phyloP scores from a whole-genome alignment of 92 coral and sea anemone genomes.

The Phenganax subtilis region DNA sequence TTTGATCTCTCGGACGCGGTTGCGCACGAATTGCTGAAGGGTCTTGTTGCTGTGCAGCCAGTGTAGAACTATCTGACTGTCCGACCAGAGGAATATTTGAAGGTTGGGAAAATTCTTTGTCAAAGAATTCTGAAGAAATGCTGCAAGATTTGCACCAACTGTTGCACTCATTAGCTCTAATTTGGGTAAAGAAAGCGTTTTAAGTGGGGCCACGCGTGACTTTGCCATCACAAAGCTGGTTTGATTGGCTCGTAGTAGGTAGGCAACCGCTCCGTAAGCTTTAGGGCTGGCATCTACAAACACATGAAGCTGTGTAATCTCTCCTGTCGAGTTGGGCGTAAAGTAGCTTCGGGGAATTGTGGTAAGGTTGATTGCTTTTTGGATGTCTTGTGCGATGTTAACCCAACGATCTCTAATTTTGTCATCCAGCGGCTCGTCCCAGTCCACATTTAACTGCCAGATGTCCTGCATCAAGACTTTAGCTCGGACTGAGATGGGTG shows the following conservation, averaged over 20 bases:
- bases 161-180: no score
- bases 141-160: constrained; percentile 17
- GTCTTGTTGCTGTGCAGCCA: constrained; percentile 29
- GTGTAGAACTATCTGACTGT: constrained; percentile 52
- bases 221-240: constrained; percentile 41
- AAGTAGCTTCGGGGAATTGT: neutral
- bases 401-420: constrained; percentile 24
- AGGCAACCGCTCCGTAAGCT: constrained; percentile 13
- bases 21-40: no score
- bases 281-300: constrained; percentile 8
- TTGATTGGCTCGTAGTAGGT: neutral
- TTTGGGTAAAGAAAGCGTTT: no score
- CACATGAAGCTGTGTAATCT: constrained; percentile 25
- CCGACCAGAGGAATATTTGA: constrained; percentile 45
- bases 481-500: neutral
- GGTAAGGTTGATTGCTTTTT: constrained; percentile 39
- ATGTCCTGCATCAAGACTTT: constrained; percentile 51
- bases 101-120: constrained; percentile 26
- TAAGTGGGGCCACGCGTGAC: constrained; percentile 20
- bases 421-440: constrained; percentile 46
- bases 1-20: no score
- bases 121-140: neutral
- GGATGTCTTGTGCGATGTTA: constrained; percentile 47
- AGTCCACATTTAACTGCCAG: constrained; percentile 38
- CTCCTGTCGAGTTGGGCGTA: neutral